A percentile compares a stretch with the other conserved stretches of the same genome.
These are phyloP conservation scores for Pygoscelis antarcticus DNA, from an alignment of 2,113 vertebrate species.

Conservation along the genomic window DNA sequence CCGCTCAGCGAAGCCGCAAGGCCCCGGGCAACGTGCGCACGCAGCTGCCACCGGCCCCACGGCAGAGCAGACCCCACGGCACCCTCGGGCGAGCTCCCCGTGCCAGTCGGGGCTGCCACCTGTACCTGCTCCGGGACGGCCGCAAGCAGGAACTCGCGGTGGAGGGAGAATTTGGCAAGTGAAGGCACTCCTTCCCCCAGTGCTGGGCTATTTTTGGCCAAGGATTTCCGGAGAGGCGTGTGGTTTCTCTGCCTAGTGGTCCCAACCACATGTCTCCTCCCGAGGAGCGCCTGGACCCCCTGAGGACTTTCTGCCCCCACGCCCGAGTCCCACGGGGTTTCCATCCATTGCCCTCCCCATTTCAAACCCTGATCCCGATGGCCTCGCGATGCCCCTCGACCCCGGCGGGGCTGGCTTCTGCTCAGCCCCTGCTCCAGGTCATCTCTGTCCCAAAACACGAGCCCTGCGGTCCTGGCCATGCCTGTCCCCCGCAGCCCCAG, in stretches of 20 bases:
- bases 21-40: neutral
- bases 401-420: accelerated
- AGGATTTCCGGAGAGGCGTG: constrained; percentile 33
- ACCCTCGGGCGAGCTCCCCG: neutral
- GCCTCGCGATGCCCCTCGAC: accelerated
- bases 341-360: neutral
- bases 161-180: neutral
- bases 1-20: neutral
- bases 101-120: neutral
- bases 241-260: neutral
- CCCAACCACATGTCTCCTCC: neutral
- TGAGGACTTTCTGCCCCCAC: neutral
- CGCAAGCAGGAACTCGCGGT: neutral
- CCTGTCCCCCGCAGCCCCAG: neutral
- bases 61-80: neutral
- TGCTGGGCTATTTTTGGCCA: neutral
- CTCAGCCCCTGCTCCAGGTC: neutral
- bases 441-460: neutral
- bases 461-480: neutral
- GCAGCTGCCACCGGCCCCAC: neutral
- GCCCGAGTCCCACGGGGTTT: accelerated
- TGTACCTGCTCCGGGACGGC: accelerated
- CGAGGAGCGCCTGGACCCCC: neutral
- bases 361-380: accelerated
- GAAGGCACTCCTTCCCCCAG: neutral